Evolutionary conservation across 2,113 vertebrate genomes (phyloP).

Genomic region (Oplegnathus fasciatus): DNA sequence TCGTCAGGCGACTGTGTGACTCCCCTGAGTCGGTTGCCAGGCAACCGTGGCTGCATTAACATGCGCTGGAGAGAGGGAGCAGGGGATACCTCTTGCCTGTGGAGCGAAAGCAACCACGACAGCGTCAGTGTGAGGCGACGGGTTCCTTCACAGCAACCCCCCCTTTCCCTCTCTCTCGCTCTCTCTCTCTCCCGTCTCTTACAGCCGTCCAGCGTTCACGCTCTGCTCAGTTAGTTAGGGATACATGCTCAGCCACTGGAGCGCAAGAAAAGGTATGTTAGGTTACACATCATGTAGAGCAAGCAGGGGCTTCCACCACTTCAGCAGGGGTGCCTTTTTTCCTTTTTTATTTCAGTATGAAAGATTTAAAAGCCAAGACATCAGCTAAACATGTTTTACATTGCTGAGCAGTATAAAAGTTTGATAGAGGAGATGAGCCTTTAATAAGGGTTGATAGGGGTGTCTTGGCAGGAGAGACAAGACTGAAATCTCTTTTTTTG

Average conservation of each 20-base stretch:
- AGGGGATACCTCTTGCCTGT: constrained; percentile 83
- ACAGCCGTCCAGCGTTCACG: constrained; percentile 43
- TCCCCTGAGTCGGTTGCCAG: constrained; percentile 91
- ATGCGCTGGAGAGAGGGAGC: constrained; percentile 86
- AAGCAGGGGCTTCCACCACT: constrained; percentile 49
- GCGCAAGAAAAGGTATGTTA: constrained; percentile 48
- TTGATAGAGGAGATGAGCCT: constrained; percentile 53
- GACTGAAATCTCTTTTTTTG: constrained; percentile 21
- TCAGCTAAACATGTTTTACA: constrained; percentile 36
- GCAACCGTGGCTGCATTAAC: constrained; percentile 91
- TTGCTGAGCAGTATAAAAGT: constrained; percentile 58
- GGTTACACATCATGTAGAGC: constrained; percentile 56
- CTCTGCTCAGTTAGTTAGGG: constrained; percentile 61
- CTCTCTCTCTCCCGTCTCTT: constrained; percentile 7
- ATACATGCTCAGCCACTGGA: constrained; percentile 53
- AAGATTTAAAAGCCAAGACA: constrained; percentile 41
- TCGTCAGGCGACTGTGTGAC: constrained; percentile 78
- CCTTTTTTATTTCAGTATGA: constrained; percentile 25
- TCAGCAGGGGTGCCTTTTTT: constrained; percentile 30
- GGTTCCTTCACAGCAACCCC: constrained; percentile 55
- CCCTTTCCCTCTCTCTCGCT: not conserved
- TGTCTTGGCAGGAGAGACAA: constrained; percentile 32
- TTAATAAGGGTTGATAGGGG: constrained; percentile 37
- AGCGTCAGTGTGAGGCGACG: constrained; percentile 70
- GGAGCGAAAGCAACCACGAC: constrained; percentile 73